Evolutionary conservation across 2,113 vertebrate species (phyloP).

Genomic region (Mesocricetus auratus): DNA sequence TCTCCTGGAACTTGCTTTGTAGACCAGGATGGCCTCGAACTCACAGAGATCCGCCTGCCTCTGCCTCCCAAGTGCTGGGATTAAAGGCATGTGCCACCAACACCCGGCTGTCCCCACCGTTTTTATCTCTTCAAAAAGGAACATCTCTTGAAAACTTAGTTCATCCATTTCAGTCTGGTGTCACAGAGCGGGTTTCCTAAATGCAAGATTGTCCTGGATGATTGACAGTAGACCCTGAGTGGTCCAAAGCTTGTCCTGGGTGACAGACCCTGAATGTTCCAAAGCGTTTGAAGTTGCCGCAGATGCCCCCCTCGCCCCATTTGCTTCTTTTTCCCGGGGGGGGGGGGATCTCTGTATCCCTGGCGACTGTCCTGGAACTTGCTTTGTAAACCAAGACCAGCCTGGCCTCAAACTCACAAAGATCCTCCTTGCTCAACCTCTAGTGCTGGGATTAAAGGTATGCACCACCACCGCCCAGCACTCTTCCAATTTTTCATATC

Average conservation of each 20-base stretch:
- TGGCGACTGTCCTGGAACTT: not conserved
- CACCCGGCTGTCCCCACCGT: not conserved
- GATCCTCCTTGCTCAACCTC: not conserved
- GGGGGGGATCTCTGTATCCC: not conserved
- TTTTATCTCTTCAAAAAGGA: not conserved
- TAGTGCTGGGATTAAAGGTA: not conserved
- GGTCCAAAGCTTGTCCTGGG: not conserved
- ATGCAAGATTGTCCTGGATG: accelerated
- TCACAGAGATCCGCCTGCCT: no score
- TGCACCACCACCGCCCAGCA: not conserved
- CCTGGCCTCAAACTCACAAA: not conserved
- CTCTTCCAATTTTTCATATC: not conserved
- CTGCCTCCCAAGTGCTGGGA: no score
- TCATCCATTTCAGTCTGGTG: not conserved
- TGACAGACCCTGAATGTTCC: no score
- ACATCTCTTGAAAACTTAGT: not conserved
- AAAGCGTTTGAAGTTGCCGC: not conserved
- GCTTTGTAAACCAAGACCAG: no score
- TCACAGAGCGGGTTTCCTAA: not conserved
- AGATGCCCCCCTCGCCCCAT: accelerated
- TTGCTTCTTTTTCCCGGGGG: not conserved
- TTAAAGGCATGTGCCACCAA: no score
- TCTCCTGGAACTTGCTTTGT: no score
- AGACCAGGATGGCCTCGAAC: no score
- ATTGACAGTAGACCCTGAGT: not conserved